These are phyloP conservation scores for Exephanes ischioxanthus DNA, from an alignment of 2,888 invertebrate species.

Conservation along the genomic window DNA sequence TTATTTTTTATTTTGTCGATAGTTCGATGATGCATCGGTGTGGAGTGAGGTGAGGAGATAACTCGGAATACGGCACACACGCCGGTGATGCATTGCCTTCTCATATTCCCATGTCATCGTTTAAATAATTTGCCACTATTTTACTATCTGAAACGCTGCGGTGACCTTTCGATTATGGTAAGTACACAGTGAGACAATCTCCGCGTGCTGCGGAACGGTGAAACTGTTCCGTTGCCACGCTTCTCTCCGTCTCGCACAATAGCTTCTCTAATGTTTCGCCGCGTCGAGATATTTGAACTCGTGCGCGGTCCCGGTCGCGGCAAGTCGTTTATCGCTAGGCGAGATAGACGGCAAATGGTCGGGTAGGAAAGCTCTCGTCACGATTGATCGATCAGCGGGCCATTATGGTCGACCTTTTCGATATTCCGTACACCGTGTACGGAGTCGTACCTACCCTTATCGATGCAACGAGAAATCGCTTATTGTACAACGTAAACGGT, in stretches of 20 bases:
- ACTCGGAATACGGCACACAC: not conserved
- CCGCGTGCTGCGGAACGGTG: constrained; percentile 20
- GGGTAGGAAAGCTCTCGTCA: constrained; percentile 56
- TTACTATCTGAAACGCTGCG: constrained; percentile 37
- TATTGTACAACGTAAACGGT: constrained; percentile 24
- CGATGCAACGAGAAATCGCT: constrained; percentile 53
- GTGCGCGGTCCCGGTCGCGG: constrained; percentile 16
- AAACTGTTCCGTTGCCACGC: constrained; percentile 47
- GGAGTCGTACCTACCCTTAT: constrained; percentile 50
- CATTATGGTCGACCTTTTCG: constrained; percentile 64
- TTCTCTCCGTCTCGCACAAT: constrained; percentile 45
- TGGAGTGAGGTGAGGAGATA: not conserved
- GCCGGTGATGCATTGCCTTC: constrained; percentile 31
- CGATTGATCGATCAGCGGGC: constrained; percentile 65
- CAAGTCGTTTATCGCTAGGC: constrained; percentile 21
- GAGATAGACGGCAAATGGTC: constrained; percentile 13
- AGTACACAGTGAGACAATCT: constrained; percentile 49
- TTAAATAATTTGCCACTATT: constrained; percentile 69
- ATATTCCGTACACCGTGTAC: constrained; percentile 17
- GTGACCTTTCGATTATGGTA: constrained; percentile 66
- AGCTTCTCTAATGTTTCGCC: constrained; percentile 43
- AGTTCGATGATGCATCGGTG: not conserved
- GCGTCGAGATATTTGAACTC: constrained; percentile 28
- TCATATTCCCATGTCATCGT: constrained; percentile 65
- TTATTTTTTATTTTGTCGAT: not conserved